phyloP scores from a whole-genome alignment of 2,113 vertebrate species.

The Stigmatopora argus region DNA sequence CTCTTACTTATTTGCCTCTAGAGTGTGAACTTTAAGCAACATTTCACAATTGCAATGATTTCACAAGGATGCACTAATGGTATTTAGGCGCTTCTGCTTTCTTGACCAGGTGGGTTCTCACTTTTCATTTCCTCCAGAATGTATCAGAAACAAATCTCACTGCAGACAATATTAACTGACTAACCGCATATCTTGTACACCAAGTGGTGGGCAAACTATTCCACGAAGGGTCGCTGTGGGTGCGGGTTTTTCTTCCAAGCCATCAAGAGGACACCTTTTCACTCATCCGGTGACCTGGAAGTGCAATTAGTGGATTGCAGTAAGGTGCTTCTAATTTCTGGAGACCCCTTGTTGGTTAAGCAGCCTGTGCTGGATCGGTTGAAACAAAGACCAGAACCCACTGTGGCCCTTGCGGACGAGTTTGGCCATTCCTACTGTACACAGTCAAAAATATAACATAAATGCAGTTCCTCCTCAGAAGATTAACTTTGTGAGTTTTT shows the following conservation, averaged over 20 bases:
- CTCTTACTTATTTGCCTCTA: neutral
- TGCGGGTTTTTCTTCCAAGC: too few species aligned
- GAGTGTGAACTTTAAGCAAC: neutral
- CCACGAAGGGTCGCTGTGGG: too few species aligned
- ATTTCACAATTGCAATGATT: slow-evolving; percentile 14
- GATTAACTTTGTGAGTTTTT: neutral
- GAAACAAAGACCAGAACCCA: too few species aligned
- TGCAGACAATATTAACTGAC: slow-evolving; percentile 21
- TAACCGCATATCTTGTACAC: neutral
- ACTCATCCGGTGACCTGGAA: too few species aligned
- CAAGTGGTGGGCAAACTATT: too few species aligned
- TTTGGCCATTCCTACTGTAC: too few species aligned
- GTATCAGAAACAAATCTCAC: neutral
- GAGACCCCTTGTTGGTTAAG: too few species aligned
- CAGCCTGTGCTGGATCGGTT: too few species aligned
- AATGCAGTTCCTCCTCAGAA: neutral
- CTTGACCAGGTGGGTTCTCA: slow-evolving; percentile 13
- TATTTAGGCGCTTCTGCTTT: slow-evolving; percentile 5
- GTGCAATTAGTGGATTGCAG: too few species aligned
- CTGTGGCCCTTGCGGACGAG: too few species aligned
- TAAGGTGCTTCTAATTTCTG: too few species aligned
- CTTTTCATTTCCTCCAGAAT: slow-evolving; percentile 3
- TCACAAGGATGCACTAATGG: slow-evolving; percentile 7
- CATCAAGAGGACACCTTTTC: too few species aligned
- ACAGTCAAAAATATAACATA: neutral